Percentiles rank a stretch among this genome's conserved stretches.
phyloP scores from a whole-genome alignment of 2,113 vertebrate species.

The Microcebus griseorufus region DNA sequence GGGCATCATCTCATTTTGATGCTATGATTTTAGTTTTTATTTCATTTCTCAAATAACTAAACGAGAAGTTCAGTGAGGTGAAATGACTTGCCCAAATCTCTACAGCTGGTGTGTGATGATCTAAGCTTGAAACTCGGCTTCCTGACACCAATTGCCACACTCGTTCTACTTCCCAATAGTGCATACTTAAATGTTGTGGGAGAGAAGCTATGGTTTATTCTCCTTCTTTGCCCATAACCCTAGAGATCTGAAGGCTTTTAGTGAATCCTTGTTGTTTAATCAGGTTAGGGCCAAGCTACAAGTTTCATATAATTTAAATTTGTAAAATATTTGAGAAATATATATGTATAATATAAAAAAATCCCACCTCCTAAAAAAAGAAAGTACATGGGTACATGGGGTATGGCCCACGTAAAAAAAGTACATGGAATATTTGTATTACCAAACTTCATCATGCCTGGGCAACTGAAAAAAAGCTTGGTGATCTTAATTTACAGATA shows the following conservation, averaged over 20 bases:
- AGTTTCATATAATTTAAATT: not conserved
- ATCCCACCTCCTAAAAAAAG: not conserved
- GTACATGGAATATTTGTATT: not conserved
- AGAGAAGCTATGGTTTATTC: not conserved
- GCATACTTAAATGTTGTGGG: accelerated
- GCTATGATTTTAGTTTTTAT: not conserved
- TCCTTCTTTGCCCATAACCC: not conserved
- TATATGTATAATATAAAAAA: not conserved
- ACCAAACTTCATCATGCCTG: not conserved
- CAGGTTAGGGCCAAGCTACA: not conserved
- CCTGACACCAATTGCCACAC: not conserved
- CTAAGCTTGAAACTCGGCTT: not conserved
- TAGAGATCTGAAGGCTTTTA: not conserved
- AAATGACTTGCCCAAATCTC: not conserved
- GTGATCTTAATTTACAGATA: not conserved
- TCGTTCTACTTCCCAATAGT: not conserved
- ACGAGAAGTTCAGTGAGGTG: not conserved
- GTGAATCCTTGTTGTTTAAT: not conserved
- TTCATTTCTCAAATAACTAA: not conserved
- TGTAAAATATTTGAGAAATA: not conserved
- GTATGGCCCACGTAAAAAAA: not conserved
- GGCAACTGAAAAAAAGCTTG: not conserved
- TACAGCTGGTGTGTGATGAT: not conserved
- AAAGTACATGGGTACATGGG: not conserved
- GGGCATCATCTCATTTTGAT: not conserved